phyloP scores from a whole-genome alignment of 2,888 invertebrate genomes.

The Ernsta delagoae region DNA sequence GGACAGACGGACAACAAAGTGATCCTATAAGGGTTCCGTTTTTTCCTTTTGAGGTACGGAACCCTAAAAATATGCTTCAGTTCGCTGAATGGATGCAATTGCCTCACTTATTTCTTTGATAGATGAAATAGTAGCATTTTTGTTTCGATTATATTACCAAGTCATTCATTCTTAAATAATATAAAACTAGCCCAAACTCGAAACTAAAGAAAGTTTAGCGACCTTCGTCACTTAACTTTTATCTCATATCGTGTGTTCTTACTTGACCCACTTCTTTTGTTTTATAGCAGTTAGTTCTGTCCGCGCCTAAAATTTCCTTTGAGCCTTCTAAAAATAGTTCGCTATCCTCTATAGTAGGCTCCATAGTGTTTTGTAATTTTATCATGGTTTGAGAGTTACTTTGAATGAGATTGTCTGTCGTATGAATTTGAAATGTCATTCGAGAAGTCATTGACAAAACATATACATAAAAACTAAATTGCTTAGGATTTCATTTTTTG shows the following conservation, averaged over 20 bases:
- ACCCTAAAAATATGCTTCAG: too few relatives aligned
- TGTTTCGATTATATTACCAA: too few relatives aligned
- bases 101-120: too few relatives aligned
- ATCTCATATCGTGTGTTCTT: conserved; percentile 21
- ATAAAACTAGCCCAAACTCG: not conserved
- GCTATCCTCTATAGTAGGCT: not conserved
- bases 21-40: too few relatives aligned
- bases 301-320: conserved; percentile 29
- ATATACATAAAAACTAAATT: too few relatives aligned
- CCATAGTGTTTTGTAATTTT: not conserved
- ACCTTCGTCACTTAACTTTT: conserved; percentile 20
- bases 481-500: too few relatives aligned
- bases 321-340: conserved; percentile 25
- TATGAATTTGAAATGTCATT: not conserved
- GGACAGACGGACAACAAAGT: too few relatives aligned
- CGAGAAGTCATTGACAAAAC: too few relatives aligned
- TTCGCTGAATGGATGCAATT: too few relatives aligned
- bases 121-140: too few relatives aligned
- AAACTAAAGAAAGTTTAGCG: conserved; percentile 12
- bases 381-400: not conserved
- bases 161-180: too few relatives aligned
- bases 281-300: conserved; percentile 21
- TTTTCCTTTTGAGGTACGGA: too few relatives aligned
- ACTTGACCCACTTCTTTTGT: conserved; percentile 35
- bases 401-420: not conserved